phyloP scores from a whole-genome alignment of 2,113 vertebrate genomes.

The Phodopus roborovskii region DNA sequence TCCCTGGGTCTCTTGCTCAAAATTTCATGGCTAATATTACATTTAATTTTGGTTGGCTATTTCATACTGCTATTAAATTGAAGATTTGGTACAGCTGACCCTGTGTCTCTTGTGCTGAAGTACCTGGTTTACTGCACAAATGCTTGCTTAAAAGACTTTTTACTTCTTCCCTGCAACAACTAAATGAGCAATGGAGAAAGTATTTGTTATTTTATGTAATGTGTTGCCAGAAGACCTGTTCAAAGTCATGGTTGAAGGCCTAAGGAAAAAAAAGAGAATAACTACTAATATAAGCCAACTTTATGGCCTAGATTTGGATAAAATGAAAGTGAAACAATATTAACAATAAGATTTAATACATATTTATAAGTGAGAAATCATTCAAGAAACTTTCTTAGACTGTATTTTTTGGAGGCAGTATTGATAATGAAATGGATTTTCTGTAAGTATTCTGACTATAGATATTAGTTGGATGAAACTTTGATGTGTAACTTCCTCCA shows the following conservation, averaged over 20 bases:
- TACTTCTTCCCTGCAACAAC: not conserved
- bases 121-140: not conserved
- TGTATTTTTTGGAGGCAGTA: too few species aligned
- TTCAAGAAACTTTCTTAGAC: not conserved
- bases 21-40: not conserved
- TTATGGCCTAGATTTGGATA: not conserved
- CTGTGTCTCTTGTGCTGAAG: not conserved
- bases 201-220: not conserved
- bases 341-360: not conserved
- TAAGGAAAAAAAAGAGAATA: not conserved
- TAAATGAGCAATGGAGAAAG: not conserved
- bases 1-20: not conserved
- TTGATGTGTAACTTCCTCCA: not conserved
- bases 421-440: not conserved
- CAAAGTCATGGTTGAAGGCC: not conserved
- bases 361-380: not conserved
- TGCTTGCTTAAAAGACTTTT: not conserved
- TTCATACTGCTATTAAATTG: not conserved
- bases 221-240: not conserved
- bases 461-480: not conserved
- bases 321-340: not conserved
- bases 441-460: not conserved
- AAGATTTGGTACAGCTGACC: not conserved
- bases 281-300: not conserved
- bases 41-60: not conserved